Evolutionary conservation across 2,888 invertebrate genomes (phyloP).

Genomic region (Bombylius major): DNA sequence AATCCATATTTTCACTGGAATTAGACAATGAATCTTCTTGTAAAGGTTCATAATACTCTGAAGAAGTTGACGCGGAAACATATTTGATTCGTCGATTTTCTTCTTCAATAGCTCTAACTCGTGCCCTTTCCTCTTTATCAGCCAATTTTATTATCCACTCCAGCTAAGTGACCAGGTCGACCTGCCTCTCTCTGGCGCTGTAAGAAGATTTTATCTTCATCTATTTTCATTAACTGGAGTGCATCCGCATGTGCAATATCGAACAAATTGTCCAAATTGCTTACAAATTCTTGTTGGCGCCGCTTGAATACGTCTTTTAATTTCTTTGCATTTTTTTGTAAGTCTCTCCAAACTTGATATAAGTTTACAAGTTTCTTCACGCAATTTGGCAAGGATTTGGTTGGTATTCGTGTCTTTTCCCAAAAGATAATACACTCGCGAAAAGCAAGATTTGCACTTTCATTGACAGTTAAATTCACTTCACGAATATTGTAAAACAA

Average conservation of each 20-base stretch:
- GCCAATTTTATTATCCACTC: slow-evolving; percentile 20
- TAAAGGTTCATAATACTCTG: background rate
- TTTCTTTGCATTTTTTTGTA: slow-evolving; percentile 1
- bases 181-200: slow-evolving; percentile 19
- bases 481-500: slow-evolving; percentile 12
- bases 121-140: slow-evolving; percentile 17
- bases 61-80: background rate
- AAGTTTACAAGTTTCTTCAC: slow-evolving; percentile 1
- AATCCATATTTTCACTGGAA: slow-evolving; percentile 1
- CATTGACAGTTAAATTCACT: slow-evolving; percentile 8
- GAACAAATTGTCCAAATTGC: slow-evolving; percentile 14
- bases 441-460: slow-evolving; percentile 1
- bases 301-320: background rate
- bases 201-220: slow-evolving; percentile 20
- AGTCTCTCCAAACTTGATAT: background rate
- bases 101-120: slow-evolving; percentile 3
- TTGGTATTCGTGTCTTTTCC: background rate
- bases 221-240: slow-evolving; percentile 18
- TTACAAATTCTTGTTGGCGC: slow-evolving; percentile 14
- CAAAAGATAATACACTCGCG: slow-evolving; percentile 7
- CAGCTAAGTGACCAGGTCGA: slow-evolving; percentile 18
- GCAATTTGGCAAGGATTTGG: background rate
- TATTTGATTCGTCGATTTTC: slow-evolving; percentile 1
- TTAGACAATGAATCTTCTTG: slow-evolving; percentile 2
- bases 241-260: slow-evolving; percentile 13